These are phyloP conservation scores for Ceriagrion tenellum DNA, from an alignment of 2,888 invertebrate species.

Conservation along the genomic window DNA sequence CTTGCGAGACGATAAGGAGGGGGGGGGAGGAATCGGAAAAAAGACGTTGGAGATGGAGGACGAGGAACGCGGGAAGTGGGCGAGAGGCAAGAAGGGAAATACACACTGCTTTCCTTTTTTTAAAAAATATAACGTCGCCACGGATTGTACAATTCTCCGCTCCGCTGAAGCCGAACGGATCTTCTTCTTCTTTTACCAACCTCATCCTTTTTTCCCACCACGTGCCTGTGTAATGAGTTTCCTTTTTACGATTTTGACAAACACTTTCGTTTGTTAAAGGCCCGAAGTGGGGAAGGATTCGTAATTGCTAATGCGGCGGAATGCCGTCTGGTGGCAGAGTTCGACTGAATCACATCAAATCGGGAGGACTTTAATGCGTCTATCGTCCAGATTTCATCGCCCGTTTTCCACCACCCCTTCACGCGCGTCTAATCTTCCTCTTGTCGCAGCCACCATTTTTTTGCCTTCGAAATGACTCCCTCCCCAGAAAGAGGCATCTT, in stretches of 20 bases:
- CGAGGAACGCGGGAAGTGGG: background rate
- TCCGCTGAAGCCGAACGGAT: constrained; percentile 27
- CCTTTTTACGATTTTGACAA: constrained; percentile 5
- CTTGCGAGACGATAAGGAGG: background rate
- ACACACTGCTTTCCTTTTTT: background rate
- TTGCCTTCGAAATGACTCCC: background rate
- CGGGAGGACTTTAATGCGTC: background rate
- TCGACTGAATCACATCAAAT: background rate
- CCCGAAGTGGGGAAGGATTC: background rate
- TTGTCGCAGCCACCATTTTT: background rate
- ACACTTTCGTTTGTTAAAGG: constrained; percentile 23
- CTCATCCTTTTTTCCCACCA: background rate
- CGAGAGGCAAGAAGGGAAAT: background rate
- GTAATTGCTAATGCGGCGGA: constrained; percentile 5
- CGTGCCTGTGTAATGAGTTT: constrained; percentile 29
- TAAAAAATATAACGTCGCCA: constrained; percentile 32
- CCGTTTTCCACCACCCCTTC: background rate
- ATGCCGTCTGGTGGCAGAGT: background rate
- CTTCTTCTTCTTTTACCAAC: background rate
- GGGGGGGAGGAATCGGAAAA: too few species aligned
- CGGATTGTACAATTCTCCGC: constrained; percentile 28
- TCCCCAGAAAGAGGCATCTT: background rate
- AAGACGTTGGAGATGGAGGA: too few species aligned
- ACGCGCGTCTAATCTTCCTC: background rate
- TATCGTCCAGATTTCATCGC: background rate